Conservation (phyloP, 23 tunicate species). For the Clavelina lepadiformis region DNA sequence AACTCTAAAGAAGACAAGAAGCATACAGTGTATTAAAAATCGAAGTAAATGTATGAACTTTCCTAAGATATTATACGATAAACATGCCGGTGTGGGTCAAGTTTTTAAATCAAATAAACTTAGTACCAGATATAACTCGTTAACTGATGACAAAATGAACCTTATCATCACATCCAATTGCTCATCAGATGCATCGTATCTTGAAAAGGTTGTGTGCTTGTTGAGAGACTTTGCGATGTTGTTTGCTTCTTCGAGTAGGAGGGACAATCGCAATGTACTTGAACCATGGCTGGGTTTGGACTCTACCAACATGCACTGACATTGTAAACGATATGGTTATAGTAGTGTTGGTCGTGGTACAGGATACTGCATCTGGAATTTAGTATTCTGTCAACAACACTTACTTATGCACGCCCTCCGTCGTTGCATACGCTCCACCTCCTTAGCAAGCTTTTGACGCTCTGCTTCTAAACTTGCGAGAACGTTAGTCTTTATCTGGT, state of each 20-base stretch:
- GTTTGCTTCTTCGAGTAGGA: conserved; percentile 72
- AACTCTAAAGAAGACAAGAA: conserved; percentile 18
- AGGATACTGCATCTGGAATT: no score
- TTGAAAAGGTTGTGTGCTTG: conserved; percentile 36
- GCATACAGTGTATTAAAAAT: no score
- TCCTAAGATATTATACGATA: background rate
- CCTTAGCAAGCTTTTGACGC: conserved; percentile 34
- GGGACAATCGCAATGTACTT: conserved; percentile 35
- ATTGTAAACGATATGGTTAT: no score
- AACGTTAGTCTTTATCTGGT: conserved; percentile 26
- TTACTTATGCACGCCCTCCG: background rate
- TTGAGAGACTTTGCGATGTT: conserved; percentile 42
- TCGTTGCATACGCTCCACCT: conserved; percentile 55
- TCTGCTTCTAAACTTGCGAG: conserved; percentile 72
- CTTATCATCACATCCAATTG: background rate
- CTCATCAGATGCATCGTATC: conserved; percentile 24
- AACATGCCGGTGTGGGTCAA: no score
- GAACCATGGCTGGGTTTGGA: background rate
- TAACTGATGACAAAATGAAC: no score
- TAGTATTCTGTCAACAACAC: background rate
- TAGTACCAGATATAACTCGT: no score
- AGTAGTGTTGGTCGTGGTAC: no score
- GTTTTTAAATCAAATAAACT: no score
- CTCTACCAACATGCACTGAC: no score
- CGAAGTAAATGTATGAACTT: background rate